These are phyloP conservation scores for Patella depressa DNA, from an alignment of 2,888 invertebrate genomes.

Conservation along the genomic window DNA sequence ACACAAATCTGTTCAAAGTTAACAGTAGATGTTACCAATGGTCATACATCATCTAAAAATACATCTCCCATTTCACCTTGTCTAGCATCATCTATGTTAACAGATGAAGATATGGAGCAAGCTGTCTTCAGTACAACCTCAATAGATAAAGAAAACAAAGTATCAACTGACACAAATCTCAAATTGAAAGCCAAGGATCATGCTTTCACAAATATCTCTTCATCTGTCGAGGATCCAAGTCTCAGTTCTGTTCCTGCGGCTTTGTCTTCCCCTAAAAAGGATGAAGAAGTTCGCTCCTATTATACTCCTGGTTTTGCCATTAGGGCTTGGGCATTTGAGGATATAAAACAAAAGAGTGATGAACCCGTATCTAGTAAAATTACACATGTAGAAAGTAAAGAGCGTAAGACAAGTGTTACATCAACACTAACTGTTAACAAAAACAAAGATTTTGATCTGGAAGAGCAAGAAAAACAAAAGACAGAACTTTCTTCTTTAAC, in stretches of 20 bases:
- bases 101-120: not conserved
- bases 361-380: not conserved
- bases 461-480: not conserved
- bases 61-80: not conserved
- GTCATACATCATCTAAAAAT: not conserved
- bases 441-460: not conserved
- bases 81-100: not conserved
- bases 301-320: constrained; percentile 37
- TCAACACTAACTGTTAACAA: constrained; percentile 7
- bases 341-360: constrained; percentile 27
- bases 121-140: constrained; percentile 2
- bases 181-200: not conserved
- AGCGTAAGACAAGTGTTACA: constrained; percentile 2
- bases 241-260: not conserved
- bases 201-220: not conserved
- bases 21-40: not conserved
- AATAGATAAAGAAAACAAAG: not conserved
- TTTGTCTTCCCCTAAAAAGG: not conserved
- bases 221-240: not conserved
- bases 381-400: constrained; percentile 2
- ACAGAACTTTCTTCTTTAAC: not conserved
- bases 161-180: not conserved
- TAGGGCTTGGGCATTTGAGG: constrained; percentile 35
- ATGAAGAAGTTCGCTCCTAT: not conserved
- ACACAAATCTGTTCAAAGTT: not conserved